Evolutionary conservation across 2,888 invertebrate species (phyloP).

Genomic region (Phengaris alcon): DNA sequence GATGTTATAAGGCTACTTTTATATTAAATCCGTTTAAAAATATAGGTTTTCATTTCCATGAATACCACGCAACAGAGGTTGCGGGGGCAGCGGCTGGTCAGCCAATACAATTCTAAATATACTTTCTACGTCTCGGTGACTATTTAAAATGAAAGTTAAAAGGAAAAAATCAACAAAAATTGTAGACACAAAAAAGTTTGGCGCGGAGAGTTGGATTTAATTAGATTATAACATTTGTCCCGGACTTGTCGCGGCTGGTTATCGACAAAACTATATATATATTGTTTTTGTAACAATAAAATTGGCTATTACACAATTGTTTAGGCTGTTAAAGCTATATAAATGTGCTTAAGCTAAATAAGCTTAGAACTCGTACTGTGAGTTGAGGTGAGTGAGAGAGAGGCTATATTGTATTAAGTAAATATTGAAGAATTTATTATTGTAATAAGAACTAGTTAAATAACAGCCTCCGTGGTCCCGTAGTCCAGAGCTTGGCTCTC

Average conservation of each 20-base stretch:
- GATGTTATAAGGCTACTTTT: too few relatives aligned
- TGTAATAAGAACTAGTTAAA: too few relatives aligned
- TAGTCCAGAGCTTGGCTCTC: too few relatives aligned
- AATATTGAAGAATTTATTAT: too few relatives aligned
- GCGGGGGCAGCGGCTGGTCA: background rate
- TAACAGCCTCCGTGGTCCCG: too few relatives aligned
- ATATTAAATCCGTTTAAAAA: too few relatives aligned
- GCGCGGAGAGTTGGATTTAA: background rate
- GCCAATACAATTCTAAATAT: background rate
- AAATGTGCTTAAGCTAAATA: too few relatives aligned
- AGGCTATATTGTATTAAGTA: too few relatives aligned
- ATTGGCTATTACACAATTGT: background rate
- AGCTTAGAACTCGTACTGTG: background rate
- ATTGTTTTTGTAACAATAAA: background rate
- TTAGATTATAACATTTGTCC: background rate
- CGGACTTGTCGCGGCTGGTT: background rate
- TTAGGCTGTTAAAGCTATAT: too few relatives aligned
- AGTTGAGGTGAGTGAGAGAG: too few relatives aligned
- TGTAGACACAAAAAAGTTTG: background rate
- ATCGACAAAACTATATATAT: background rate
- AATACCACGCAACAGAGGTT: background rate
- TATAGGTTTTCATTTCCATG: too few relatives aligned
- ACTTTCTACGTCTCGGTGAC: background rate
- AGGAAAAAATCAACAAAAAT: background rate
- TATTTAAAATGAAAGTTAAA: constrained; percentile 3